Percentiles rank a stretch among this genome's conserved stretches.
These are phyloP conservation scores for Sebastes flavidus DNA, from an alignment of 2,797 vertebrate species.

Conservation along the genomic window DNA sequence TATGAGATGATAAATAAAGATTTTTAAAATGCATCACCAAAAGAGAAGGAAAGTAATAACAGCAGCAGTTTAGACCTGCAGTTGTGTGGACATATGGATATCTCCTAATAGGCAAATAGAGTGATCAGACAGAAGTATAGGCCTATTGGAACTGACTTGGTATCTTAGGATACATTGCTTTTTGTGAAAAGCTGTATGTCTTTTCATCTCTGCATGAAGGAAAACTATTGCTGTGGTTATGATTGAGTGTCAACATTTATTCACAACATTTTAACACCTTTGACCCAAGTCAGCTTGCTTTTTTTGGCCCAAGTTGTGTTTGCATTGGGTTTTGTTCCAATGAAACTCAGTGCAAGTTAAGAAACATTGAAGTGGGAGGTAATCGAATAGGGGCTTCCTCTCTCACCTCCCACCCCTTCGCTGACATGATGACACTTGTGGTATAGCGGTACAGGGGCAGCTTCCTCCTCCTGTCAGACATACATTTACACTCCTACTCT, in stretches of 20 bases:
- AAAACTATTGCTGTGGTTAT: not conserved
- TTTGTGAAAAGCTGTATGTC: not conserved
- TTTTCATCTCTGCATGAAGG: not conserved
- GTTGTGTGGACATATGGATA: not conserved
- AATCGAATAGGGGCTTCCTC: conserved; percentile 25
- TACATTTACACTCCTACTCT: not conserved
- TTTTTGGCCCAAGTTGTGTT: not conserved
- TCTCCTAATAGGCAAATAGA: not conserved
- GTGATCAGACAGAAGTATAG: not conserved
- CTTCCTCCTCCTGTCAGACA: conserved; percentile 11
- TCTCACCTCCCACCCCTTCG: not conserved
- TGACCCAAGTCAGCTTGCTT: not conserved
- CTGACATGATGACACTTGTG: not conserved
- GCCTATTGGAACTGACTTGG: not conserved
- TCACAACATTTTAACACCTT: not conserved
- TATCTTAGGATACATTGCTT: not conserved
- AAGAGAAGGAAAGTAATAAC: not conserved
- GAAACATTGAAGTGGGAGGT: not conserved
- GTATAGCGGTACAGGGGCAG: not conserved
- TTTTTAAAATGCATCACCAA: not conserved
- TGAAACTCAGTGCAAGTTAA: not conserved
- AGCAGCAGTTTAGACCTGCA: not conserved
- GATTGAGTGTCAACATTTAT: not conserved
- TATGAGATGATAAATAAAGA: not conserved
- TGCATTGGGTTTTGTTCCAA: not conserved